These are phyloP conservation scores for Teleiodes luculella DNA, from an alignment of 2,888 invertebrate genomes.

Conservation along the genomic window DNA sequence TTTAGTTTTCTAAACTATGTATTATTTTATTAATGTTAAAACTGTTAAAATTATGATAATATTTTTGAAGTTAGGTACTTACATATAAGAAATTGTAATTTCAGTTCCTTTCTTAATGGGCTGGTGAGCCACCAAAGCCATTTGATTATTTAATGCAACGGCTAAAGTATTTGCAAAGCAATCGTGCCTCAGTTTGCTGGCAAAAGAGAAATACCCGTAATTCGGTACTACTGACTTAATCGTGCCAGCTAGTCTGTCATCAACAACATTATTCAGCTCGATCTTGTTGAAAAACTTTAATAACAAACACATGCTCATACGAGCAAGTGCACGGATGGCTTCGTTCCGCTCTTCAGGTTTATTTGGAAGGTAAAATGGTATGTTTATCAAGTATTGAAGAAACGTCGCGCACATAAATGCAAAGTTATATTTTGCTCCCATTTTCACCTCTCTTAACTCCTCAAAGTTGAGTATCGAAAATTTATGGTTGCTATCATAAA, in stretches of 20 bases:
- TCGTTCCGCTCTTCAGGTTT: neutral
- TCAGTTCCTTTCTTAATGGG: conserved; percentile 17
- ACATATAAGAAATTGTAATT: conserved; percentile 13
- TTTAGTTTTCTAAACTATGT: no score
- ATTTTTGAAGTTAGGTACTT: no score
- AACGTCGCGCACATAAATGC: neutral
- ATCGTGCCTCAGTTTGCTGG: conserved; percentile 6
- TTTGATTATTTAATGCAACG: conserved; percentile 8
- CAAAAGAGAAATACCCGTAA: conserved; percentile 6
- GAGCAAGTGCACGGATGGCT: conserved; percentile 7
- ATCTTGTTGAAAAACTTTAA: neutral
- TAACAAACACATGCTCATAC: conserved; percentile 6
- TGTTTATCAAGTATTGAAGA: neutral
- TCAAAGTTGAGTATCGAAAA: conserved; percentile 13
- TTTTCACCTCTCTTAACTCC: neutral
- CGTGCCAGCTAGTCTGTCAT: neutral
- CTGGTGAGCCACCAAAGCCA: conserved; percentile 5
- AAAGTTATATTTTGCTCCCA: conserved; percentile 1
- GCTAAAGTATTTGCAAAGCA: conserved; percentile 10
- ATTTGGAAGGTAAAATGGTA: conserved; percentile 2
- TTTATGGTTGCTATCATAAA: conserved; percentile 9
- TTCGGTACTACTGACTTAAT: neutral
- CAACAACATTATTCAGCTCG: neutral
- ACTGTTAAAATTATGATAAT: no score
- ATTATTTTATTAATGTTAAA: no score